Percentiles rank a stretch among this genome's conserved stretches.
phyloP scores from a whole-genome alignment of 2,888 invertebrate genomes.

The Pseudococcus jackbeardsleyi region DNA sequence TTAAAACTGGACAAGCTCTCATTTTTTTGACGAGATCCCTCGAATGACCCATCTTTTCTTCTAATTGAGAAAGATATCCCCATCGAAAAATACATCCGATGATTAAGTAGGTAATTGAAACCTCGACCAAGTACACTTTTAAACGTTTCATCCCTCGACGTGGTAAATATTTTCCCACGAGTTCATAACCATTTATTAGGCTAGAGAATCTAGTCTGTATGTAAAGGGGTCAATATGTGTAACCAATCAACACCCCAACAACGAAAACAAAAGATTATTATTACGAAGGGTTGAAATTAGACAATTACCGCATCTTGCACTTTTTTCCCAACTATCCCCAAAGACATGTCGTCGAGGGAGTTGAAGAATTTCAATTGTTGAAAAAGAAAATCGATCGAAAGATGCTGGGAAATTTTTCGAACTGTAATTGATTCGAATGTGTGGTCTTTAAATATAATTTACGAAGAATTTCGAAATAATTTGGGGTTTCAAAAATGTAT shows the following conservation, averaged over 20 bases:
- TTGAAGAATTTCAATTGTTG: neutral
- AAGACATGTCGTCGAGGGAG: neutral
- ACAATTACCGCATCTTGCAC: neutral
- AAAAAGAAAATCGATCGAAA: neutral
- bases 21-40: neutral
- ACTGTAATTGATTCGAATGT: neutral
- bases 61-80: too few species aligned
- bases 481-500: neutral
- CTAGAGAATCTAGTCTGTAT: too few species aligned
- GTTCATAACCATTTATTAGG: neutral
- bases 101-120: neutral
- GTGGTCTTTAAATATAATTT: neutral
- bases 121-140: neutral
- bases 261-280: neutral
- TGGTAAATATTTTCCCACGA: constrained; percentile 27
- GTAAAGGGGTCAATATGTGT: neutral
- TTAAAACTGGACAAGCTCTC: too few species aligned
- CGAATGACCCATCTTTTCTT: too few species aligned
- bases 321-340: constrained; percentile 3
- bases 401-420: neutral
- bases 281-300: constrained; percentile 1
- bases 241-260: constrained; percentile 26
- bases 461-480: too few species aligned
- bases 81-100: too few species aligned
- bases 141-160: neutral